Base-by-base conservation (phyloP, 1,140 invertebrate genomes). In the Lamellibrachia luymesi region DNA sequence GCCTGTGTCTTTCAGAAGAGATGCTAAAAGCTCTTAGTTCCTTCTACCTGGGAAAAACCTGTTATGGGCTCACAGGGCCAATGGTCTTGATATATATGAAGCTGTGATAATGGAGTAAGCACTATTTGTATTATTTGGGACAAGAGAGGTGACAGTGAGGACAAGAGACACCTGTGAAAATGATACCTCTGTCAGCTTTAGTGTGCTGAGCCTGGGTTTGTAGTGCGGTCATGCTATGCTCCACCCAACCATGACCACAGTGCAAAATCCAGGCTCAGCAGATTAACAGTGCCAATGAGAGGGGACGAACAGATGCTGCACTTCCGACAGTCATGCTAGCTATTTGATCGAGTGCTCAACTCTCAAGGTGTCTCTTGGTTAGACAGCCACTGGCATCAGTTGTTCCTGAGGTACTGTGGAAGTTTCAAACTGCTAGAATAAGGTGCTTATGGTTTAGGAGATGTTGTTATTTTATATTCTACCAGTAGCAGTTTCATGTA, bases 261-360 rank as follows among this genome's bases (percentile, higher is more conserved):
- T 93, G 92, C 92, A 93, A 93, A 93, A 93, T 38, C 80, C 92
- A 93, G 52, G 64, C 92, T 89, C 50, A 50, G 92, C 92, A 51
- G 50, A 80, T 91, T 50, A 91, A 91, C n/a, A 91, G 64, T 80
- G 64, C 13, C 64, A 80, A 80, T 22, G 64, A 80, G 64, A 80
- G 64, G 64, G 13, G 6, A 80, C 13, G 25, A 80, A 17, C 64
- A 56, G 52, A 80, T 80, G 13, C 64, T 17, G 13, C 64, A 80
- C 64, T 80, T 80, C 17, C 64, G 17, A 80, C 13, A 56, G 52
- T 38, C 64, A 80, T 22, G 13, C 25, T 80, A 80, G 2, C 64
- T 80, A 80, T 17, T 17, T 2, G 0, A 80, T 2, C 17, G 1
- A 56, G 52, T 56, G 52, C 52, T 56, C 17, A 8, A 56, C 50